These are phyloP conservation scores for Strigops habroptila DNA, from an alignment of 2,113 vertebrate genomes.

Conservation along the genomic window DNA sequence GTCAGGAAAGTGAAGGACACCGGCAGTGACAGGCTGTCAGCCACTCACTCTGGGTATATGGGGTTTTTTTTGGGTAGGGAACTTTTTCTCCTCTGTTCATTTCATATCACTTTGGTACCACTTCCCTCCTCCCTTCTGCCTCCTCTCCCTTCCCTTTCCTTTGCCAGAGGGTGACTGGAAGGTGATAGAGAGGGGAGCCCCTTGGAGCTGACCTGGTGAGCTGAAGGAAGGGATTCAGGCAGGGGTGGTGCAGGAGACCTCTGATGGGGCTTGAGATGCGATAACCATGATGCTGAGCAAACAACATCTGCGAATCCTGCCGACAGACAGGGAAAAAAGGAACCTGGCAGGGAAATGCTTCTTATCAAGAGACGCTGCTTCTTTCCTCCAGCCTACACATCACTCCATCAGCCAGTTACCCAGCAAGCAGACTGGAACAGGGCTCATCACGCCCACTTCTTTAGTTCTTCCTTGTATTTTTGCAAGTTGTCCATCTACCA, in stretches of 20 bases:
- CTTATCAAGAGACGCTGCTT: neutral
- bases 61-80: neutral
- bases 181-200: neutral
- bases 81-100: neutral
- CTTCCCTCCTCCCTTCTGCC: neutral
- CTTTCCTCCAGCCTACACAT: neutral
- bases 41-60: neutral
- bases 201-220: neutral
- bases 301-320: neutral
- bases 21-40: constrained; percentile 73
- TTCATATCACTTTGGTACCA: neutral
- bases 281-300: neutral
- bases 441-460: neutral
- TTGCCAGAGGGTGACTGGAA: neutral
- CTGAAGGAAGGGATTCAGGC: rapidly evolving
- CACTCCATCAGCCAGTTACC: neutral
- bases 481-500: neutral
- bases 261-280: neutral
- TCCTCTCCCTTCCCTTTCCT: neutral
- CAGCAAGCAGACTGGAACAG: neutral
- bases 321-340: neutral
- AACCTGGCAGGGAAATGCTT: neutral
- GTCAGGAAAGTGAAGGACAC: constrained; percentile 72
- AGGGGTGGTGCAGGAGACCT: neutral
- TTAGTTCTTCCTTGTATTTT: neutral